Conservation (phyloP, 1,140 invertebrate species). For the Bombyx mandarina region DNA sequence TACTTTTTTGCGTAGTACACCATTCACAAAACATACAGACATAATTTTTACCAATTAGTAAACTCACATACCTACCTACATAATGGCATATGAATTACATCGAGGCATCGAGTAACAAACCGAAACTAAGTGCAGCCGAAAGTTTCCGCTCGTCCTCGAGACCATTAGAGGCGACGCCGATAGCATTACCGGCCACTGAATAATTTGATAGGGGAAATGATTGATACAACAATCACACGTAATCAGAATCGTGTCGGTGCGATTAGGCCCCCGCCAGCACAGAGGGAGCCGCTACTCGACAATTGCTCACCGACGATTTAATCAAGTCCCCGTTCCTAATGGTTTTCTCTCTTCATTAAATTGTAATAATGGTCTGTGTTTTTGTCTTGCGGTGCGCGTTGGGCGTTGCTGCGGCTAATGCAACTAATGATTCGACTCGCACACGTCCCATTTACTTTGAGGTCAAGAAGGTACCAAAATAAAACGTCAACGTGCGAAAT, state of each 20-base stretch:
- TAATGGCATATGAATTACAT: slow-evolving; percentile 55
- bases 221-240: slow-evolving; percentile 67
- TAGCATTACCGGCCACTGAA: slow-evolving; percentile 64
- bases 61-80: not conserved
- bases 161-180: slow-evolving; percentile 46
- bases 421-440: no score
- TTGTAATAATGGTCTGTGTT: slow-evolving; percentile 60
- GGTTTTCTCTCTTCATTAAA: slow-evolving; percentile 65
- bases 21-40: no score
- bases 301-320: slow-evolving; percentile 61
- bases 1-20: no score
- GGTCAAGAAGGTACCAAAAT: not conserved
- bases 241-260: slow-evolving; percentile 61
- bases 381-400: slow-evolving; percentile 35
- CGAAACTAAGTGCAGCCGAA: slow-evolving; percentile 60
- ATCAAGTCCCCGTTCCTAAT: slow-evolving; percentile 60
- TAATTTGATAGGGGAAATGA: slow-evolving; percentile 69
- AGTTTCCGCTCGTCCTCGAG: slow-evolving; percentile 38
- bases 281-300: slow-evolving; percentile 45
- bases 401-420: slow-evolving; percentile 22
- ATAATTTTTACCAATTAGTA: no score
- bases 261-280: slow-evolving; percentile 47
- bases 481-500: slow-evolving; percentile 5
- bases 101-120: slow-evolving; percentile 55
- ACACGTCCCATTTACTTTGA: not conserved